Percentiles rank a stretch among this genome's conserved stretches.
These are phyloP conservation scores for Melipona bicolor DNA, from an alignment of 2,888 invertebrate species.

Conservation along the genomic window DNA sequence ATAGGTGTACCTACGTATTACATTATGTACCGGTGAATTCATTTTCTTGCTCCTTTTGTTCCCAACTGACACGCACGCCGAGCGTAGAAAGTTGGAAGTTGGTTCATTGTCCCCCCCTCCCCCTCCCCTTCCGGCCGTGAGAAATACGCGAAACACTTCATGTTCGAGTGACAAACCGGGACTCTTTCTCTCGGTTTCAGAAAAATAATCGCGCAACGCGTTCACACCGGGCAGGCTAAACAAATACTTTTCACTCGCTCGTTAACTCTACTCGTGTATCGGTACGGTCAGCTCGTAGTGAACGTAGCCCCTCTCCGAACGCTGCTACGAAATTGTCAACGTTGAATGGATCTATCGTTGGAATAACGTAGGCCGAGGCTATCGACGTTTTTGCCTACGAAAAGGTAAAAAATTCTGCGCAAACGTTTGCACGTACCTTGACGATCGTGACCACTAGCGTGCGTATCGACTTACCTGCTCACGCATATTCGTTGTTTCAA, in stretches of 20 bases:
- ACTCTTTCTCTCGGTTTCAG: neutral
- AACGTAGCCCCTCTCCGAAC: neutral
- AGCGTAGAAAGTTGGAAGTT: constrained; percentile 52
- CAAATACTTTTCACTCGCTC: constrained; percentile 30
- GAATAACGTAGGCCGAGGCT: neutral
- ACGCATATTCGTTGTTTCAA: neutral
- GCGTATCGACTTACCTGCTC: neutral
- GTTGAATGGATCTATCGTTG: neutral
- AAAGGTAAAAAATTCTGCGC: neutral
- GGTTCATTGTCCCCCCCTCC: constrained; percentile 45
- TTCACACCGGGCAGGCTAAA: neutral
- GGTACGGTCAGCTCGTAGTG: neutral
- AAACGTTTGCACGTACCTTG: neutral
- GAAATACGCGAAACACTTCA: constrained; percentile 32
- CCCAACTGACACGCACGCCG: neutral
- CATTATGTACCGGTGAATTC: constrained; percentile 21
- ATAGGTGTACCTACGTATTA: constrained; percentile 5
- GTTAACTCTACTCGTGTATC: constrained; percentile 6
- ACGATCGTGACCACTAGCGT: neutral
- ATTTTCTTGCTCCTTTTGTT: constrained; percentile 33
- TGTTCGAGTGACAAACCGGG: constrained; percentile 24
- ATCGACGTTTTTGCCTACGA: neutral
- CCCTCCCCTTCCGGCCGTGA: constrained; percentile 22
- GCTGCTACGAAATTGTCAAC: neutral
- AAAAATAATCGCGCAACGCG: constrained; percentile 20